Evolutionary conservation across 2,113 vertebrate species (phyloP).

Genomic region (Pithys albifrons): DNA sequence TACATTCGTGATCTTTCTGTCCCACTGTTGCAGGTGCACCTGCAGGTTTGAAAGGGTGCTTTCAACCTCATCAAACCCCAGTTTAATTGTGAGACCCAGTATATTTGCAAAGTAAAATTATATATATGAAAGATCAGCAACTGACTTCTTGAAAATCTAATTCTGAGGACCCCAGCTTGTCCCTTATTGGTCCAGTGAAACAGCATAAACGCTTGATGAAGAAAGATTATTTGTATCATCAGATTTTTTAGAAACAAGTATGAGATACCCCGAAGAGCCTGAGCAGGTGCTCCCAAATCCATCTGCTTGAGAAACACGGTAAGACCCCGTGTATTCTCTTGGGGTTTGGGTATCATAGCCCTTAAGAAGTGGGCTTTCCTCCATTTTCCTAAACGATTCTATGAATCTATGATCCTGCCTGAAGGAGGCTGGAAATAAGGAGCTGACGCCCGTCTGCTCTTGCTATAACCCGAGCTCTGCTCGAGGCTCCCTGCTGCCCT

Average conservation of each 20-base stretch:
- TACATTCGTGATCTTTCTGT: not conserved
- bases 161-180: not conserved
- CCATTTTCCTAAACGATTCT: not conserved
- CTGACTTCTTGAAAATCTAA: not conserved
- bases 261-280: not conserved
- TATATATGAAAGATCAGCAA: not conserved
- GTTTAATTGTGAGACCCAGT: not conserved
- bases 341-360: not conserved
- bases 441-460: not conserved
- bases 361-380: not conserved
- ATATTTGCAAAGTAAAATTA: not conserved
- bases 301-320: not conserved
- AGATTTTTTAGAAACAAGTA: not conserved
- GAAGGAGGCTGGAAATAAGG: not conserved
- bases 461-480: not conserved
- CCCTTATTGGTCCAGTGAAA: not conserved
- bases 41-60: not conserved
- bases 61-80: not conserved
- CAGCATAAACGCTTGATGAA: not conserved
- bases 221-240: not conserved
- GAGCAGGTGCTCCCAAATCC: not conserved
- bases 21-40: not conserved
- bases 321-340: not conserved
- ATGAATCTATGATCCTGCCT: not conserved
- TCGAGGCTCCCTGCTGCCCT: conserved; percentile 66